Conservation (phyloP, 2,113 vertebrate species). For the Dryoscopus gambensis region DNA sequence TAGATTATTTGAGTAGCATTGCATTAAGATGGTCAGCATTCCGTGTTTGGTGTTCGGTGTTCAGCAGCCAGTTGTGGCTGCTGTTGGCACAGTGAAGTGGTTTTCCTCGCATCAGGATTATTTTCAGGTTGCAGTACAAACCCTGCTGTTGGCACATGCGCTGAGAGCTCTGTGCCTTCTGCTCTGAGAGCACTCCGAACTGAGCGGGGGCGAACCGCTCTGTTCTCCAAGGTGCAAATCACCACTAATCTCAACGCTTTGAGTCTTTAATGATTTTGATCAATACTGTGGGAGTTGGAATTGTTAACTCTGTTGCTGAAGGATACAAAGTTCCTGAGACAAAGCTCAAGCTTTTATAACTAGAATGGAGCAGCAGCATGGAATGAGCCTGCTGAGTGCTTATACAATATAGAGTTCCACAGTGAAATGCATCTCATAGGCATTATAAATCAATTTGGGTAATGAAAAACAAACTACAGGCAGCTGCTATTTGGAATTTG, state of each 20-base stretch:
- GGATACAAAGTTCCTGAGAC: background rate
- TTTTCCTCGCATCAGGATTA: background rate
- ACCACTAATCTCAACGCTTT: background rate
- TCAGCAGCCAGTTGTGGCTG: background rate
- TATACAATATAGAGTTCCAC: background rate
- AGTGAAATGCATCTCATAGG: background rate
- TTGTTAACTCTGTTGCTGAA: background rate
- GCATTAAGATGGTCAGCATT: background rate
- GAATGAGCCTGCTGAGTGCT: background rate
- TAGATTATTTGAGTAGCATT: background rate
- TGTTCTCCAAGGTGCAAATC: background rate
- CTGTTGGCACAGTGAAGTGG: background rate
- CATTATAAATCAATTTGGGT: constrained; percentile 38
- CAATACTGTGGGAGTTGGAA: background rate
- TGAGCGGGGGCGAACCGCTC: accelerated
- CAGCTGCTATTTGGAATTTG: background rate
- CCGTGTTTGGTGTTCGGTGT: no score
- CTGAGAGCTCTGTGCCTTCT: background rate
- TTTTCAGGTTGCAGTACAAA: background rate
- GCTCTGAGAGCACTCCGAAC: background rate
- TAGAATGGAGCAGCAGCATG: background rate
- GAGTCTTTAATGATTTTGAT: background rate
- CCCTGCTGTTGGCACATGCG: background rate
- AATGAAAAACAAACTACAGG: constrained; percentile 18
- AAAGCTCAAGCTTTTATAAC: background rate